phyloP scores from a whole-genome alignment of 1,140 invertebrate species.

The Acyrthosiphon pisum region DNA sequence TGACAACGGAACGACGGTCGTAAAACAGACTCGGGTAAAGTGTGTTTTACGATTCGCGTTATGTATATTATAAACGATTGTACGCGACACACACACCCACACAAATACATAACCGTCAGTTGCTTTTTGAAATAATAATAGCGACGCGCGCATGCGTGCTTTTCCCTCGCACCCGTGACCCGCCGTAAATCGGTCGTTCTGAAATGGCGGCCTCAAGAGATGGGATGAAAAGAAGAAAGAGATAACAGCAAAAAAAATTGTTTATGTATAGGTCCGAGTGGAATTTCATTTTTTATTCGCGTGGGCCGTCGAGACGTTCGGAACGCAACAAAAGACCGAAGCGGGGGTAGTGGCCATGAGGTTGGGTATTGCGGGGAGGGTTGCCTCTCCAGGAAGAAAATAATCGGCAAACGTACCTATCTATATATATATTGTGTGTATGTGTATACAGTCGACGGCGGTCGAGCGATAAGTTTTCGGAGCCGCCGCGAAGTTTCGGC shows the following conservation, averaged over 20 bases:
- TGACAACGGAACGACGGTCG: neutral
- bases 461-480: slow-evolving; percentile 1
- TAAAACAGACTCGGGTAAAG: neutral
- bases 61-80: neutral
- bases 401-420: neutral
- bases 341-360: neutral
- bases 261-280: neutral
- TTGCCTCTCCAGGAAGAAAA: neutral
- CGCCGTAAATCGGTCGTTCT: neutral
- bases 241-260: neutral
- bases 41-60: slow-evolving; percentile 4
- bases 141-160: neutral
- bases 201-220: neutral
- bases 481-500: neutral
- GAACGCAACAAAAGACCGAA: neutral
- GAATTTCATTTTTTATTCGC: neutral
- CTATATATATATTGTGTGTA: neutral
- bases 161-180: neutral
- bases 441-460: neutral
- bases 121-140: neutral
- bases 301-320: neutral
- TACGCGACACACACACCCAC: neutral
- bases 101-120: neutral
- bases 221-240: neutral
- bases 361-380: neutral